Conservation (phyloP, 1,140 invertebrate genomes). For the Hypothenemus hampei region DNA sequence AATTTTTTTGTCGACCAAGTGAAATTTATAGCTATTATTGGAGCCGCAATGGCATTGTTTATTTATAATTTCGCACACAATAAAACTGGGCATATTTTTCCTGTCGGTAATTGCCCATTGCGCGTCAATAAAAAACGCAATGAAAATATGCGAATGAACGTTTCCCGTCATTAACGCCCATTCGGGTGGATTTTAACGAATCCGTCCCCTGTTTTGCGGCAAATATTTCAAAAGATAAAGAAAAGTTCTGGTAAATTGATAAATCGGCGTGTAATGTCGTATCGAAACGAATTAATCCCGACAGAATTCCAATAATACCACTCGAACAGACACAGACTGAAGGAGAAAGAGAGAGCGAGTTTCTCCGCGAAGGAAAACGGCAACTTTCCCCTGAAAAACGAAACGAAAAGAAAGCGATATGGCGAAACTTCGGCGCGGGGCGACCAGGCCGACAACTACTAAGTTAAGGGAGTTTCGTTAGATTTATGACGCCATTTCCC, state of each 20-base stretch:
- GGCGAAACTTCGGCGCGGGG: conserved; percentile 19
- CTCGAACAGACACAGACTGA: no score
- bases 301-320: conserved; percentile 29
- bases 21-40: no score
- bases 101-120: no score
- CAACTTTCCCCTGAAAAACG: conserved; percentile 25
- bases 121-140: no score
- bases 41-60: no score
- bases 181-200: neutral
- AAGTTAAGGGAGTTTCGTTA: conserved; percentile 15
- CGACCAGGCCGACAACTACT: conserved; percentile 14
- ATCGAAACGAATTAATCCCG: conserved; percentile 30
- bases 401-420: conserved; percentile 23
- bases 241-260: conserved; percentile 24
- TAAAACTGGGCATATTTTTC: no score
- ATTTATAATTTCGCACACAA: neutral
- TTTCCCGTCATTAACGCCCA: neutral
- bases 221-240: conserved; percentile 1
- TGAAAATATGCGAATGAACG: no score
- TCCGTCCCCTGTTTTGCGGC: neutral
- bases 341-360: no score
- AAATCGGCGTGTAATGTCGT: conserved; percentile 26
- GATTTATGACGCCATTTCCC: conserved; percentile 30
- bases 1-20: no score
- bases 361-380: no score